These are phyloP conservation scores for Enteromius mattozi DNA, from an alignment of 2,797 vertebrate genomes.

Conservation along the genomic window DNA sequence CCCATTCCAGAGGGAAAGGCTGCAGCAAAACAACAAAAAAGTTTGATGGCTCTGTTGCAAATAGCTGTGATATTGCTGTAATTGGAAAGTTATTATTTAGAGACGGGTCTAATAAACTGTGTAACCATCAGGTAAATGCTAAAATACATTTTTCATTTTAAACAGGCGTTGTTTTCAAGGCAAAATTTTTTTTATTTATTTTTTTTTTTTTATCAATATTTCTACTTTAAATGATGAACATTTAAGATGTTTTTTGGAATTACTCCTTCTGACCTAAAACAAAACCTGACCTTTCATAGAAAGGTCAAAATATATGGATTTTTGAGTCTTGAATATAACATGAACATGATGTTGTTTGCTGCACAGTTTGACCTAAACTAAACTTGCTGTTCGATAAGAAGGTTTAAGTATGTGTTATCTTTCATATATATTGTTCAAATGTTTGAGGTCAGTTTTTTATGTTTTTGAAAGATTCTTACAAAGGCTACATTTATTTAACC, in stretches of 20 bases:
- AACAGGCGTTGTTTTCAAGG: neutral
- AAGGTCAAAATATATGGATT: neutral
- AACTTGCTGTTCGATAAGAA: neutral
- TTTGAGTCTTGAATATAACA: neutral
- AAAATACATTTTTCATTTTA: neutral
- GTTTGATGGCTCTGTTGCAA: conserved; percentile 13
- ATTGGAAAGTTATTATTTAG: conserved; percentile 7
- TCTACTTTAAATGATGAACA: neutral
- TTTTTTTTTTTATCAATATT: neutral
- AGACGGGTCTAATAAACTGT: neutral
- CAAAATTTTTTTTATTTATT: neutral
- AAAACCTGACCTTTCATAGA: neutral
- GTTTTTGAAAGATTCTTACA: neutral
- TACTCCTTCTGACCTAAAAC: neutral
- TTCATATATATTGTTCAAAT: neutral
- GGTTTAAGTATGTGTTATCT: neutral
- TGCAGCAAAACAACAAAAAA: neutral
- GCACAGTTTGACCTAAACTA: neutral
- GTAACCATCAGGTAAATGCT: neutral
- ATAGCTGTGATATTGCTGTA: conserved; percentile 17
- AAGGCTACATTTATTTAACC: neutral
- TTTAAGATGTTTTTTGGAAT: neutral
- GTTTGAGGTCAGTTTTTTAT: neutral
- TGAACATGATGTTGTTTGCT: neutral
- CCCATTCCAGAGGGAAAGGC: neutral